Evolutionary conservation across 2,888 invertebrate genomes (phyloP).

Genomic region (Hydroisotoma schaefferi): DNA sequence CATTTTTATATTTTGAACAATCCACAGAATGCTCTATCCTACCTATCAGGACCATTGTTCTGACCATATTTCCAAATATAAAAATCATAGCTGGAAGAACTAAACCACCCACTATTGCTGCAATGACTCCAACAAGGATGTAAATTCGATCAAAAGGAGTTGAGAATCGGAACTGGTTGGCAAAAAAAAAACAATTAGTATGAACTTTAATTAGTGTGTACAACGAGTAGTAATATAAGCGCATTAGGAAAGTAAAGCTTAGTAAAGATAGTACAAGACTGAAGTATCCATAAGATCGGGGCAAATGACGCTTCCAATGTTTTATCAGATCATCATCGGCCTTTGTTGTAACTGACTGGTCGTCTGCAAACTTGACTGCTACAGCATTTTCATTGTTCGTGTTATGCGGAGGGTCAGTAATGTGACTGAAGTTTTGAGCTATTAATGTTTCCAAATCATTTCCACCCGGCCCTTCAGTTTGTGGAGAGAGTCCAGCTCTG

Average conservation of each 20-base stretch:
- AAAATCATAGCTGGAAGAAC: slow-evolving; percentile 65
- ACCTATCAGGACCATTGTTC: slow-evolving; percentile 48
- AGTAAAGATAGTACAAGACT: background rate
- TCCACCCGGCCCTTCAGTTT: too few species aligned
- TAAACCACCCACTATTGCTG: slow-evolving; percentile 61
- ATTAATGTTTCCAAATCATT: background rate
- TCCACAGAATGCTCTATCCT: background rate
- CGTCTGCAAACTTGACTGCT: too few species aligned
- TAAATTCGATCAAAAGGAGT: slow-evolving; percentile 59
- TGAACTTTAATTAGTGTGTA: background rate
- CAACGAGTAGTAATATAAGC: too few species aligned
- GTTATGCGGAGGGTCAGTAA: too few species aligned
- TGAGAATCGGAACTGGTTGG: slow-evolving; percentile 64
- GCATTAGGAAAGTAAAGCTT: background rate
- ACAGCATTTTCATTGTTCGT: too few species aligned
- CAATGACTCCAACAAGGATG: slow-evolving; percentile 59
- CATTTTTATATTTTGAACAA: background rate
- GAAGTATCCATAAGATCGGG: background rate
- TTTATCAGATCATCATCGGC: background rate
- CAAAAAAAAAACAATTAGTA: background rate
- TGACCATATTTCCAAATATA: slow-evolving; percentile 67
- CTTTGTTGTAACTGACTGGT: too few species aligned
- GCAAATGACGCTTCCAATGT: background rate
- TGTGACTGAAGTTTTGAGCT: too few species aligned
- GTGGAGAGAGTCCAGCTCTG: too few species aligned